A percentile compares a stretch with the other conserved stretches of the same genome.
Conservation (phyloP, 2,888 invertebrate species). For the Carterocephalus palaemon region DNA sequence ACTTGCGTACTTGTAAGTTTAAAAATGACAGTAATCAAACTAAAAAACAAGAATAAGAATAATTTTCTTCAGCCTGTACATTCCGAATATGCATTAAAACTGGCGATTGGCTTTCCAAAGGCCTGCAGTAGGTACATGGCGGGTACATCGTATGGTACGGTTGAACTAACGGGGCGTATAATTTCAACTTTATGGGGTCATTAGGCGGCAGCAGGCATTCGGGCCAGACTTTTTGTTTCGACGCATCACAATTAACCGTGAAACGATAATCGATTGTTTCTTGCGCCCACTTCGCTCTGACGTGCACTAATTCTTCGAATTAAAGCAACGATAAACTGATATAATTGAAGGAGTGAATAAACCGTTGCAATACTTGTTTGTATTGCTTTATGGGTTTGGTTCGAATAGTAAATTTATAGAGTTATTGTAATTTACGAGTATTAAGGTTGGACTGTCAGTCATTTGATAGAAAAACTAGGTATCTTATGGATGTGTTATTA, state of each 20-base stretch:
- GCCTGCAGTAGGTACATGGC: conserved; percentile 38
- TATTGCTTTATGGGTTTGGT: too few species aligned
- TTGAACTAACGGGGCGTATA: conserved; percentile 61
- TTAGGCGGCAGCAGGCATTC: conserved; percentile 59
- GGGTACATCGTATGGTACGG: conserved; percentile 46
- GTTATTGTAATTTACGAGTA: too few species aligned
- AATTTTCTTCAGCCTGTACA: too few species aligned
- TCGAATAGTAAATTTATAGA: too few species aligned
- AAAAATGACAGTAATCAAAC: too few species aligned
- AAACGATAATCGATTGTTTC: conserved; percentile 67
- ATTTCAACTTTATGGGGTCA: conserved; percentile 69
- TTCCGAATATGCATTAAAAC: too few species aligned
- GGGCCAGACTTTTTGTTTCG: conserved; percentile 54
- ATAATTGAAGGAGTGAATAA: conserved; percentile 16
- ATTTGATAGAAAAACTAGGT: too few species aligned
- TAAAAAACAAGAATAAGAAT: too few species aligned
- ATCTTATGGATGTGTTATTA: too few species aligned
- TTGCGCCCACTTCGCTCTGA: conserved; percentile 47
- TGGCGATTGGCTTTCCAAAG: too few species aligned
- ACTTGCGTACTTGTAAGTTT: too few species aligned
- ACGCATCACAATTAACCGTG: conserved; percentile 66
- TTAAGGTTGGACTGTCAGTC: too few species aligned
- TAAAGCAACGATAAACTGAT: conserved; percentile 26
- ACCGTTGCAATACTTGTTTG: conserved; percentile 2
- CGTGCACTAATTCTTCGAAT: conserved; percentile 37